These are phyloP conservation scores for Nasonia giraulti DNA, from an alignment of 1,140 invertebrate species.

Conservation along the genomic window DNA sequence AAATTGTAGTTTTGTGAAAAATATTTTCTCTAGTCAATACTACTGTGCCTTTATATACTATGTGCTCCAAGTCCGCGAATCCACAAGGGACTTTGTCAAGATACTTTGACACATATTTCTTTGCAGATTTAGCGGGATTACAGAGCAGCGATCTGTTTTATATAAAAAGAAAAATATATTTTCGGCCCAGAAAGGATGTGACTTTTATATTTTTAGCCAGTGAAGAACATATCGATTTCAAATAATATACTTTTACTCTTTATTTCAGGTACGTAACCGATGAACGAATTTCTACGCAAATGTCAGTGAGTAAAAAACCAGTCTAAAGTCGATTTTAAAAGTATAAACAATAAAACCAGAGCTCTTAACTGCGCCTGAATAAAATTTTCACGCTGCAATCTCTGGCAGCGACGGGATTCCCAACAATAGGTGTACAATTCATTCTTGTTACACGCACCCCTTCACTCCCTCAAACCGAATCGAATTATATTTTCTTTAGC, in stretches of 20 bases:
- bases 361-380: not conserved
- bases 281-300: too few relatives aligned
- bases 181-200: not conserved
- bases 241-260: too few relatives aligned
- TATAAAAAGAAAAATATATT: not conserved
- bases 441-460: not conserved
- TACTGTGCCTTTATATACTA: not conserved
- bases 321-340: too few relatives aligned
- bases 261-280: too few relatives aligned
- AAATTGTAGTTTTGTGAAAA: not conserved
- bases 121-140: not conserved
- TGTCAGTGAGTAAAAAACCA: too few relatives aligned
- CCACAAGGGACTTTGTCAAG: not conserved
- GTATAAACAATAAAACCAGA: too few relatives aligned
- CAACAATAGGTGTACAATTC: not conserved
- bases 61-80: not conserved
- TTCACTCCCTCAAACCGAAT: not conserved
- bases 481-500: not conserved
- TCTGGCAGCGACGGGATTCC: not conserved
- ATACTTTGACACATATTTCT: slow-evolving; percentile 1
- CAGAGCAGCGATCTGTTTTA: not conserved
- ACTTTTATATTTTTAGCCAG: not conserved
- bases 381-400: not conserved
- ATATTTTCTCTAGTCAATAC: not conserved
- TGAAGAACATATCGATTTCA: not conserved